Evolutionary conservation across 2,888 invertebrate species (phyloP).

Genomic region (Hypselothyrea guttata): DNA sequence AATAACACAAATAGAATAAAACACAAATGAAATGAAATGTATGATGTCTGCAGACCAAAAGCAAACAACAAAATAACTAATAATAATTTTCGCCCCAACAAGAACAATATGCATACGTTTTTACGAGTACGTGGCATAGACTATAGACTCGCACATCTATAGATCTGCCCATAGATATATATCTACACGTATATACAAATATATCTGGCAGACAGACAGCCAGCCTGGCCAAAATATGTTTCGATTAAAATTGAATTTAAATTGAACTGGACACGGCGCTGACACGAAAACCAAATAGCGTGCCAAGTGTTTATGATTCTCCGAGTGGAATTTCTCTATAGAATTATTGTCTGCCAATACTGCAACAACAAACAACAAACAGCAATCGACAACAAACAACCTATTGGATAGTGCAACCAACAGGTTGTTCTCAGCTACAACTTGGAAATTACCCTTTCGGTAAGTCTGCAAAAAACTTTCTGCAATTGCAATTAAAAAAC

Average conservation of each 20-base stretch:
- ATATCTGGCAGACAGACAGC: slow-evolving; percentile 26
- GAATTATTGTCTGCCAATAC: slow-evolving; percentile 54
- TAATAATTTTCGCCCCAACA: slow-evolving; percentile 73
- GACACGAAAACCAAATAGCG: slow-evolving; percentile 63
- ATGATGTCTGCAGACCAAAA: slow-evolving; percentile 63
- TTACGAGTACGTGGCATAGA: slow-evolving; percentile 15
- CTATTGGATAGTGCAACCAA: slow-evolving; percentile 35
- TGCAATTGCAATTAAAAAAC: slow-evolving; percentile 15
- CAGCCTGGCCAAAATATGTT: slow-evolving; percentile 54
- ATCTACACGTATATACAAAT: too few relatives aligned
- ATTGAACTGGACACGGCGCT: slow-evolving; percentile 70
- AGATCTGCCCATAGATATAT: slow-evolving; percentile 2
- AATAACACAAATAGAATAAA: slow-evolving; percentile 11
- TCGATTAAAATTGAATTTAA: slow-evolving; percentile 74
- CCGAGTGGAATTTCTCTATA: slow-evolving; percentile 28
- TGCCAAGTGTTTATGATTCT: slow-evolving; percentile 52
- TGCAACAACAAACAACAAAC: slow-evolving; percentile 17
- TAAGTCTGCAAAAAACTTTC: slow-evolving; percentile 19
- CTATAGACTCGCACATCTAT: not conserved
- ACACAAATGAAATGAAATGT: slow-evolving; percentile 33
- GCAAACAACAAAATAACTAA: slow-evolving; percentile 69
- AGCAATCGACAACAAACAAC: slow-evolving; percentile 6
- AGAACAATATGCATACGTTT: slow-evolving; percentile 47
- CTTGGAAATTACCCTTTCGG: slow-evolving; percentile 20
- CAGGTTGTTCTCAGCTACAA: slow-evolving; percentile 51